Percentiles rank a stretch among this genome's conserved stretches.
Conservation (phyloP, 1,140 invertebrate genomes). For the Dendroctonus ponderosae region DNA sequence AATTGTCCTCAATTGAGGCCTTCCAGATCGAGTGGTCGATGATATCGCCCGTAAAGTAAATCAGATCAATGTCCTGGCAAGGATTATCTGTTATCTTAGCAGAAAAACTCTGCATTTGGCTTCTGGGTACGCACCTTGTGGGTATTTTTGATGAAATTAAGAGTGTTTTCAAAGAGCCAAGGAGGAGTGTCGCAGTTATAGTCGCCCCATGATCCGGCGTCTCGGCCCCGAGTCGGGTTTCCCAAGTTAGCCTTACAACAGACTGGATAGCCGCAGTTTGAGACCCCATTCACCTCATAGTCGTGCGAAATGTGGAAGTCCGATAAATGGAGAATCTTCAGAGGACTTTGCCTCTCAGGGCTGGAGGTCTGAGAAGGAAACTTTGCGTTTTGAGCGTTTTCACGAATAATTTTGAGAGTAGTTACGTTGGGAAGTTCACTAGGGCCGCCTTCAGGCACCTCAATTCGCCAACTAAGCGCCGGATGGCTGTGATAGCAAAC, state of each 20-base stretch:
- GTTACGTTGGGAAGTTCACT: not conserved
- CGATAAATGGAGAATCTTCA: constrained; percentile 67
- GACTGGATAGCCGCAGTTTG: constrained; percentile 70
- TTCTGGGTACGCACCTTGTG: constrained; percentile 54
- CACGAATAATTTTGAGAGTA: not conserved
- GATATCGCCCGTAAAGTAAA: constrained; percentile 85
- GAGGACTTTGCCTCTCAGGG: constrained; percentile 1
- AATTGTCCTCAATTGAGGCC: constrained; percentile 67
- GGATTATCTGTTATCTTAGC: not conserved
- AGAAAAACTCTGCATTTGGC: not conserved
- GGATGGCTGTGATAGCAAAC: constrained; percentile 33
- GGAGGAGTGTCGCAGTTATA: constrained; percentile 73
- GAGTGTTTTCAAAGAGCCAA: constrained; percentile 61
- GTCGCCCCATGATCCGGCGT: constrained; percentile 78
- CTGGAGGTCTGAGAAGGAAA: too few species aligned
- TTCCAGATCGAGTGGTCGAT: constrained; percentile 84
- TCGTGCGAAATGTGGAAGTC: constrained; percentile 78
- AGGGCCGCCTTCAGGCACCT: constrained; percentile 27
- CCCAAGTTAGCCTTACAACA: constrained; percentile 66
- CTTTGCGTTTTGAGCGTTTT: not conserved
- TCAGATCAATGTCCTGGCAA: constrained; percentile 63
- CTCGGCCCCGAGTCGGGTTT: constrained; percentile 53
- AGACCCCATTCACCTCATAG: constrained; percentile 66
- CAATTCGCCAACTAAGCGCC: constrained; percentile 33
- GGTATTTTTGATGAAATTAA: constrained; percentile 56